Conservation (phyloP, 1,140 invertebrate species). For the Heterodera carotae region DNA sequence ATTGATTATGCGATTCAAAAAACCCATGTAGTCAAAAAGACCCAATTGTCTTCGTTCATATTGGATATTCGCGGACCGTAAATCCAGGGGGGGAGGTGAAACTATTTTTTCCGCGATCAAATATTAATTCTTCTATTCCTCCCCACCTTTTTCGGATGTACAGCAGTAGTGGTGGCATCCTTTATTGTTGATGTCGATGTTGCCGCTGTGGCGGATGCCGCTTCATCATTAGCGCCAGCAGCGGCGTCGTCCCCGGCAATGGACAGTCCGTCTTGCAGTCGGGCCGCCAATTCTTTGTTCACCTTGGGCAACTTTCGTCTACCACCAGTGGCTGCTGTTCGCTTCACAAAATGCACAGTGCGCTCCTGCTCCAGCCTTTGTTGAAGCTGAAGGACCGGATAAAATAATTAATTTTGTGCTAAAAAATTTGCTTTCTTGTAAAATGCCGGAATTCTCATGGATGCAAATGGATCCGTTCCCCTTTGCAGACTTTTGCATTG, state of each 20-base stretch:
- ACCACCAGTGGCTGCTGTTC: conserved; percentile 4
- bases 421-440: background rate
- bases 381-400: conserved; percentile 43
- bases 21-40: too few relatives aligned
- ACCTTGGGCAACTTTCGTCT: conserved; percentile 49
- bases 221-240: background rate
- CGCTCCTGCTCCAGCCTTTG: conserved; percentile 63
- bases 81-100: too few relatives aligned
- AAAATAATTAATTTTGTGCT: background rate
- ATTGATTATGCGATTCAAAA: too few relatives aligned
- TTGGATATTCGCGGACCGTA: too few relatives aligned
- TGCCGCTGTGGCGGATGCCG: background rate
- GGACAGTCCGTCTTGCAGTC: conserved; percentile 47
- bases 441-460: background rate
- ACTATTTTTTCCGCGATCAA: too few relatives aligned
- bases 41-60: too few relatives aligned
- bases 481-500: too few relatives aligned
- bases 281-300: conserved; percentile 53
- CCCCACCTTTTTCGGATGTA: too few relatives aligned
- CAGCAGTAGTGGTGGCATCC: background rate
- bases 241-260: conserved; percentile 22
- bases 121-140: background rate
- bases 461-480: too few relatives aligned
- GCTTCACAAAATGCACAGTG: conserved; percentile 35
- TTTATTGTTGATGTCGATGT: too few relatives aligned